These are phyloP conservation scores for Grammatotria lemairii DNA, from an alignment of 2,113 vertebrate species.

Conservation along the genomic window DNA sequence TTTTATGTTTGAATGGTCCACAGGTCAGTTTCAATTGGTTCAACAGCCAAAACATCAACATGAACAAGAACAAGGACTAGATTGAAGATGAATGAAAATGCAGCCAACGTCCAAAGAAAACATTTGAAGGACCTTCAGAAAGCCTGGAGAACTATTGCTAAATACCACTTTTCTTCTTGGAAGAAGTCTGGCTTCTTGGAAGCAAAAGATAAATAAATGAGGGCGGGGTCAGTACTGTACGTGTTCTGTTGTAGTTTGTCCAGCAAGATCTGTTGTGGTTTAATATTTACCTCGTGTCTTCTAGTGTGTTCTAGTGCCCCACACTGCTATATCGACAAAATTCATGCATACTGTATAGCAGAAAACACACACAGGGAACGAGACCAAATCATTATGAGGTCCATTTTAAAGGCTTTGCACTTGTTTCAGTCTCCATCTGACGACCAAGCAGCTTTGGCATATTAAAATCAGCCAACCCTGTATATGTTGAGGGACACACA, in stretches of 20 bases:
- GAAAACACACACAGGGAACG: not conserved
- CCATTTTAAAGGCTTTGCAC: slow-evolving; percentile 33
- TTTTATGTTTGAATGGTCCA: not conserved
- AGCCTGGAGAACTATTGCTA: not conserved
- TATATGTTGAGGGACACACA: slow-evolving; percentile 43
- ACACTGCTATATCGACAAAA: slow-evolving; percentile 31
- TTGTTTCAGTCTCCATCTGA: slow-evolving; percentile 45
- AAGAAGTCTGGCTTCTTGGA: not conserved
- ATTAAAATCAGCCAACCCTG: slow-evolving; percentile 69
- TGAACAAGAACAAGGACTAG: not conserved
- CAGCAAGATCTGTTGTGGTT: not conserved
- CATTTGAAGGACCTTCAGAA: not conserved
- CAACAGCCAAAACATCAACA: not conserved
- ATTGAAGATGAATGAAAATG: not conserved
- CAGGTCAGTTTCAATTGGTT: not conserved
- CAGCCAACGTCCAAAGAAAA: not conserved
- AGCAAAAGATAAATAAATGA: not conserved
- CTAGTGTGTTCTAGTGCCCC: not conserved
- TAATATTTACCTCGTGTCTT: slow-evolving; percentile 34
- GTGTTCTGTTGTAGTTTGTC: not conserved
- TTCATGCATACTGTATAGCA: not conserved
- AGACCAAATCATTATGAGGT: slow-evolving; percentile 46
- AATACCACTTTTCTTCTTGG: not conserved
- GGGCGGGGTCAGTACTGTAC: not conserved
- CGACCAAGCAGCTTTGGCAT: slow-evolving; percentile 55